These are phyloP conservation scores for Chloebia gouldiae DNA, from an alignment of 2,113 vertebrate genomes.

Conservation along the genomic window DNA sequence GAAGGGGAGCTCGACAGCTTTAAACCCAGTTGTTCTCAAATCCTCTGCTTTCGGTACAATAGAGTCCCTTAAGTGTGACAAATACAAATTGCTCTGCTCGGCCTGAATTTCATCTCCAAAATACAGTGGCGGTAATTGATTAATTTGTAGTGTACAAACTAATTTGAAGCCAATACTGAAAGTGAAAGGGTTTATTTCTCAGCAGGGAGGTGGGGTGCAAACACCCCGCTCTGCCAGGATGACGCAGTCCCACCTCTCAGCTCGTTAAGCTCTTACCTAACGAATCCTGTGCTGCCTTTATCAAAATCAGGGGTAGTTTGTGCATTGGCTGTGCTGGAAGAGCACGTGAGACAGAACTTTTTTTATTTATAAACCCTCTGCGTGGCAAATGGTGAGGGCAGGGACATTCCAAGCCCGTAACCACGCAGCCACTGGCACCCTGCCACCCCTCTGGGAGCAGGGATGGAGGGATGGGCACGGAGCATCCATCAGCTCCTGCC, in stretches of 20 bases:
- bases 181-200: neutral
- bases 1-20: conserved; percentile 10
- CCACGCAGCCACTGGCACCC: neutral
- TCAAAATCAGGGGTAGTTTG: neutral
- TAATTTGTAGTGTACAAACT: conserved; percentile 17
- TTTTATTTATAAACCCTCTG: neutral
- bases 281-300: neutral
- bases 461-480: neutral
- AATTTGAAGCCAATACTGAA: neutral
- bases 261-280: neutral
- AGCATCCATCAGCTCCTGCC: neutral
- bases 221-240: neutral
- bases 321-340: neutral
- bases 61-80: conserved; percentile 33
- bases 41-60: neutral
- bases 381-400: neutral
- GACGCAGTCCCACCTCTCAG: neutral
- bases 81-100: conserved; percentile 13
- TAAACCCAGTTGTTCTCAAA: neutral
- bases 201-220: neutral
- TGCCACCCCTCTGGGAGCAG: neutral
- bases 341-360: neutral
- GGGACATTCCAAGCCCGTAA: neutral
- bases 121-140: neutral
- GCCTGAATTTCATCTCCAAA: conserved; percentile 16